Evolutionary conservation across 1,140 invertebrate species (phyloP).

Genomic region (Dendroctonus valens): DNA sequence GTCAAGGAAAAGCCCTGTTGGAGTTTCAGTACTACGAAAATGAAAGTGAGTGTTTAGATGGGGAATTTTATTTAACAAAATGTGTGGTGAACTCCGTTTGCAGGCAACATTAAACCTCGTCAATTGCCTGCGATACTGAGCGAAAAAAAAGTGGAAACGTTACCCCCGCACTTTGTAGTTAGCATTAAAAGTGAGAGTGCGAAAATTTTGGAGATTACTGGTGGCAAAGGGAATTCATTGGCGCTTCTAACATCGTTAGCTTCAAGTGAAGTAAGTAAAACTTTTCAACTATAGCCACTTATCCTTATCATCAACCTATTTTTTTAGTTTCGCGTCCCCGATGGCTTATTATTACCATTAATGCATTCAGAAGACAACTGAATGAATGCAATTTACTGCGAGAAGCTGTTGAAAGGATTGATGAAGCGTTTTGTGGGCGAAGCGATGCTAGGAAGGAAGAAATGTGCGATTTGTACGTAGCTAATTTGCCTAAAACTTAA

Average conservation of each 20-base stretch:
- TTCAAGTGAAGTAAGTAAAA: constrained; percentile 43
- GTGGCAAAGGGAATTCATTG: constrained; percentile 71
- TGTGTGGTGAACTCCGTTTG: not conserved
- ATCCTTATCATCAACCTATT: not conserved
- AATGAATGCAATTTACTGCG: constrained; percentile 37
- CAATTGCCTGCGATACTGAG: constrained; percentile 16
- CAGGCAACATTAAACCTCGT: not conserved
- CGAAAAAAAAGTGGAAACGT: constrained; percentile 22
- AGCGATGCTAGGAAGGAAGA: constrained; percentile 37
- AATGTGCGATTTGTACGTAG: constrained; percentile 41
- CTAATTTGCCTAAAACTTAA: not conserved
- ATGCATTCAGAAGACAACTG: constrained; percentile 38
- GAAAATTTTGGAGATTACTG: constrained; percentile 52
- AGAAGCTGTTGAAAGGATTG: constrained; percentile 37
- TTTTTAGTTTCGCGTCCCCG: constrained; percentile 39
- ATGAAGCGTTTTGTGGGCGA: constrained; percentile 41
- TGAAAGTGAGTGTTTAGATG: constrained; percentile 15
- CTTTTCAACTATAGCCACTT: not conserved
- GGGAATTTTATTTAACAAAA: not conserved
- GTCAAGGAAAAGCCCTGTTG: constrained; percentile 35
- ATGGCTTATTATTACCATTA: constrained; percentile 42
- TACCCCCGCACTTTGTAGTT: constrained; percentile 34
- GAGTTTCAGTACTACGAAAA: constrained; percentile 36
- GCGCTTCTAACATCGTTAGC: constrained; percentile 59
- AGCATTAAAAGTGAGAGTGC: constrained; percentile 32